A percentile compares a stretch with the other conserved stretches of the same genome.
phyloP scores from a whole-genome alignment of 2,888 invertebrate species.

The Psylliodes chrysocephalus region DNA sequence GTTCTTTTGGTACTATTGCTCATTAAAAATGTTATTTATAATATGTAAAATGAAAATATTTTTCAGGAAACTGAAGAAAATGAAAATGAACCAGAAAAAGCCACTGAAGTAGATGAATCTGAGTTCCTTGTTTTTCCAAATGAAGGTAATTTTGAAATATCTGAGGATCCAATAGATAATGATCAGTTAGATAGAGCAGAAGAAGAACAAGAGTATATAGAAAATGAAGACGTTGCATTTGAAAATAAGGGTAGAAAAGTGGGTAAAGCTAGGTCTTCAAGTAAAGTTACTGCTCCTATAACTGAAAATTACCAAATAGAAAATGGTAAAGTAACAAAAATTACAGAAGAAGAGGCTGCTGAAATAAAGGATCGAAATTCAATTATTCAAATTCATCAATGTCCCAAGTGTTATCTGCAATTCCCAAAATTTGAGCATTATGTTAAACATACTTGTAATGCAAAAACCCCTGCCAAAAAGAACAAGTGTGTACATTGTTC shows the following conservation, averaged over 20 bases:
- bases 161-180: constrained; percentile 10
- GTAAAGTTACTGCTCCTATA: constrained; percentile 51
- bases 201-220: constrained; percentile 65
- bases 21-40: too few relatives aligned
- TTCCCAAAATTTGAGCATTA: constrained; percentile 64
- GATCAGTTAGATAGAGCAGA: constrained; percentile 49
- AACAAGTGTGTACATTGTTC: constrained; percentile 67
- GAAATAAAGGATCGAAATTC: constrained; percentile 42
- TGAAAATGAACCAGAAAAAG: constrained; percentile 29
- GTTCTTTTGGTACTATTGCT: constrained; percentile 68
- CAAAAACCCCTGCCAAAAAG: constrained; percentile 58
- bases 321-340: constrained; percentile 50
- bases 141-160: constrained; percentile 11
- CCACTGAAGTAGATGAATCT: constrained; percentile 2
- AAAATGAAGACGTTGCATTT: constrained; percentile 65
- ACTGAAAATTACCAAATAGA: constrained; percentile 52
- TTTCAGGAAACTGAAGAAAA: constrained; percentile 46
- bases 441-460: constrained; percentile 63
- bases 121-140: not conserved
- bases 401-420: constrained; percentile 64
- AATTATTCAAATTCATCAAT: constrained; percentile 62
- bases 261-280: constrained; percentile 67
- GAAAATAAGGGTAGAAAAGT: constrained; percentile 61
- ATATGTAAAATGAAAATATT: too few relatives aligned
- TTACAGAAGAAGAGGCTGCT: constrained; percentile 49